Percentiles rank a stretch among this genome's conserved stretches.
Conservation (phyloP, 2,888 invertebrate species). For the Lithophane socia region DNA sequence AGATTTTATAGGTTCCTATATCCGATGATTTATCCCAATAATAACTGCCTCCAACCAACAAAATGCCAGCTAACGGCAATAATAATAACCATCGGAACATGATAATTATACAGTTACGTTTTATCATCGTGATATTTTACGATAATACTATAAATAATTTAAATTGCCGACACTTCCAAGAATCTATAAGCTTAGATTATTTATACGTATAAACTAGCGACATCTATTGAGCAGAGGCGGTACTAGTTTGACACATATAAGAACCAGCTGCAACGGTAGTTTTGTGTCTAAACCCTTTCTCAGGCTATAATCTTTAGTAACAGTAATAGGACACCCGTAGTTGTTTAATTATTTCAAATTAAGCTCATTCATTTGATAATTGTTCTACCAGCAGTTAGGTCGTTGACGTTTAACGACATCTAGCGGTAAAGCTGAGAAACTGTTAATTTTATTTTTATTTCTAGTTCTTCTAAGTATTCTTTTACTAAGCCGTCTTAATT, state of each 20-base stretch:
- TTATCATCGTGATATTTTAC: conserved; percentile 25
- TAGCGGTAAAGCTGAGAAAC: conserved; percentile 68
- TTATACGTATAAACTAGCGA: conserved; percentile 61
- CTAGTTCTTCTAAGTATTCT: conserved; percentile 15
- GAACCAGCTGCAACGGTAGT: conserved; percentile 75
- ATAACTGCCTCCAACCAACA: background rate
- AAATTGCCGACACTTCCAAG: background rate
- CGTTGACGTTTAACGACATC: conserved; percentile 71
- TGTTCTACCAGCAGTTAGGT: conserved; percentile 57
- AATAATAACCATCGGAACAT: conserved; percentile 19
- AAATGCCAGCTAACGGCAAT: conserved; percentile 33
- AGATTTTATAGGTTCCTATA: background rate
- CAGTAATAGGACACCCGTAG: conserved; percentile 68
- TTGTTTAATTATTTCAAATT: conserved; percentile 71
- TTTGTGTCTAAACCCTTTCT: conserved; percentile 69
- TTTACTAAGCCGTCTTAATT: conserved; percentile 28
- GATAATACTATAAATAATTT: conserved; percentile 28
- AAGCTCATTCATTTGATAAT: conserved; percentile 66
- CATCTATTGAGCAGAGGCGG: conserved; percentile 78
- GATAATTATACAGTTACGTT: conserved; percentile 36
- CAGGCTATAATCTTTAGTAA: conserved; percentile 61
- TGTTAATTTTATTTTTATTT: conserved; percentile 53
- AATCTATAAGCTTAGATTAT: conserved; percentile 14
- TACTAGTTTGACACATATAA: conserved; percentile 74
- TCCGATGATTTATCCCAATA: background rate